phyloP scores from a whole-genome alignment of 1,140 invertebrate genomes.

The Coelopa frigida region DNA sequence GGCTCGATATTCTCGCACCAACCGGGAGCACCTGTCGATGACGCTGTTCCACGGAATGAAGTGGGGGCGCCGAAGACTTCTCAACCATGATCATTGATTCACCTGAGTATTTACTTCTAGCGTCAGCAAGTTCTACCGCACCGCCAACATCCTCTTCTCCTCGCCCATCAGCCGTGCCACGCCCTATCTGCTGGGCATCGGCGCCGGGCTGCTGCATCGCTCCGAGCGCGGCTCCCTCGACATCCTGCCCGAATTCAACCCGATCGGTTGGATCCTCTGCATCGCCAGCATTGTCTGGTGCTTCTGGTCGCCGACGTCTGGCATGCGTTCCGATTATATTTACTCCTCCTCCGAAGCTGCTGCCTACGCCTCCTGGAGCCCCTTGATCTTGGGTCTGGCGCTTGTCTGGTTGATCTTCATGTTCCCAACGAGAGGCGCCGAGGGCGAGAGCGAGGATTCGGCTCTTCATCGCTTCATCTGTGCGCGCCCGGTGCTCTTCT shows the following conservation, averaged over 20 bases:
- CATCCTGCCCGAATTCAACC: conserved; percentile 43
- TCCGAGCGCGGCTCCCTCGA: conserved; percentile 46
- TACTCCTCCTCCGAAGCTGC: conserved; percentile 56
- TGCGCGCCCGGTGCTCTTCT: conserved; percentile 17
- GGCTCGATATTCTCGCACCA: conserved; percentile 52
- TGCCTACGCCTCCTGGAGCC: conserved; percentile 57
- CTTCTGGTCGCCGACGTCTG: conserved; percentile 53
- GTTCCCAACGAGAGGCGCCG: no score
- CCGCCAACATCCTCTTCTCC: conserved; percentile 56
- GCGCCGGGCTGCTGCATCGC: conserved; percentile 51
- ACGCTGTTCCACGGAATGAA: conserved; percentile 61
- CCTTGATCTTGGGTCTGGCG: conserved; percentile 53
- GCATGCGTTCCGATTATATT: conserved; percentile 52
- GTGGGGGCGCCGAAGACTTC: conserved; percentile 36
- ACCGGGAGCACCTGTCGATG: conserved; percentile 53
- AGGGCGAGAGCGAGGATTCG: conserved; percentile 9
- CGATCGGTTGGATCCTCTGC: conserved; percentile 46
- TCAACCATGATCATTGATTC: no score
- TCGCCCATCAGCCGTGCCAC: conserved; percentile 57
- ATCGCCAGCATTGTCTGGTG: conserved; percentile 48
- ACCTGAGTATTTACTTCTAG: no score
- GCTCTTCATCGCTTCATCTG: conserved; percentile 15
- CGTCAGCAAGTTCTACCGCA: conserved; percentile 58
- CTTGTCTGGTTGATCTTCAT: conserved; percentile 51
- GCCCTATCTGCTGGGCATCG: conserved; percentile 58